These are phyloP conservation scores for Melipona quadrifasciata DNA, from an alignment of 1,140 invertebrate genomes.

Conservation along the genomic window DNA sequence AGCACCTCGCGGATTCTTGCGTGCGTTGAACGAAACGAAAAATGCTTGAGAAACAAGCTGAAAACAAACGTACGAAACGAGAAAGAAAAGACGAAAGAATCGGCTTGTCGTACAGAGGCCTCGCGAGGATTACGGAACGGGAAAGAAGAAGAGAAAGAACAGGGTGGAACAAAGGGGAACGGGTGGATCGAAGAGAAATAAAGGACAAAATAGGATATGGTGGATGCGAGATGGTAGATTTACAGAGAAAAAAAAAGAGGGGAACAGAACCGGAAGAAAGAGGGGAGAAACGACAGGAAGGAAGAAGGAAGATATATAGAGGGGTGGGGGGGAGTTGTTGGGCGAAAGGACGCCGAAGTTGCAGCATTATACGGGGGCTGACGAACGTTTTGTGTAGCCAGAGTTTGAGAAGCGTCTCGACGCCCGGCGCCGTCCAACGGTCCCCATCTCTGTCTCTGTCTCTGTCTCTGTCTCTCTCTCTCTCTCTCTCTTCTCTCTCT, in stretches of 20 bases:
- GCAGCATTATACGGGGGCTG: slow-evolving; percentile 17
- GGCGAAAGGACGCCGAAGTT: neutral
- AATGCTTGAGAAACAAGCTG: neutral
- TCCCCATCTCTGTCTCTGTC: neutral
- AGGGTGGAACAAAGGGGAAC: neutral
- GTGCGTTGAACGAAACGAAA: no score
- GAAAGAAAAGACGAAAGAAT: neutral
- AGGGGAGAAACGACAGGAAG: neutral
- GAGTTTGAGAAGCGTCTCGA: slow-evolving; percentile 53
- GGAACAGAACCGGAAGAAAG: neutral
- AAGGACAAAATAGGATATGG: neutral
- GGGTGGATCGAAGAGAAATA: neutral
- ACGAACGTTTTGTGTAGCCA: slow-evolving; percentile 25
- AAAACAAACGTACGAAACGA: neutral
- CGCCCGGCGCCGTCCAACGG: slow-evolving; percentile 40
- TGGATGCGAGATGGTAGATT: neutral
- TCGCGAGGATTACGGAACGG: neutral
- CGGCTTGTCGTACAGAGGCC: neutral
- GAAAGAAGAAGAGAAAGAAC: neutral
- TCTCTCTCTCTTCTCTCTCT: neutral
- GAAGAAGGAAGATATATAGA: neutral
- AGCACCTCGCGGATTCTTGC: neutral
- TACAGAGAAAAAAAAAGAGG: neutral
- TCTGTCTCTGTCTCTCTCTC: neutral
- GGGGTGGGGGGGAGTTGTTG: neutral